A percentile compares a stretch with the other conserved stretches of the same genome.
These are phyloP conservation scores for Pyxicephalus adspersus DNA, from an alignment of 2,113 vertebrate genomes.

Conservation along the genomic window DNA sequence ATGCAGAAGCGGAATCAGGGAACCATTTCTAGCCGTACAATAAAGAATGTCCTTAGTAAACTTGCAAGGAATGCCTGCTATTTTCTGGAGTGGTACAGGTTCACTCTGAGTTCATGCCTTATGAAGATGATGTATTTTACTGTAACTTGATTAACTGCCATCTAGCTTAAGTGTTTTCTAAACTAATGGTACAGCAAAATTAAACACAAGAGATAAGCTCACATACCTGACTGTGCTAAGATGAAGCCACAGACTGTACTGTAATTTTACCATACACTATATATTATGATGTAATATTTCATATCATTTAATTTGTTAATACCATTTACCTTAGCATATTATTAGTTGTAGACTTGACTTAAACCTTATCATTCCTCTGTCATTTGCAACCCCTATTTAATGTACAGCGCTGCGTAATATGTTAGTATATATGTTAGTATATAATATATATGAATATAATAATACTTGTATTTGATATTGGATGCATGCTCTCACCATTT, in stretches of 20 bases:
- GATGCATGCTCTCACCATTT: too few relatives aligned
- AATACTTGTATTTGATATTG: too few relatives aligned
- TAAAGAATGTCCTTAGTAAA: slow-evolving; percentile 56
- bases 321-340: too few relatives aligned
- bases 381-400: too few relatives aligned
- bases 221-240: neutral
- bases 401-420: too few relatives aligned
- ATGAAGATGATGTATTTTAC: slow-evolving; percentile 50
- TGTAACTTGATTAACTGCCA: slow-evolving; percentile 59
- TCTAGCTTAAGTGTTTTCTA: slow-evolving; percentile 59
- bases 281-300: too few relatives aligned
- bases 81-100: slow-evolving; percentile 55
- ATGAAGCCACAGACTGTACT: neutral
- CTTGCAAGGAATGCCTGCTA: slow-evolving; percentile 62
- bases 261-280: too few relatives aligned
- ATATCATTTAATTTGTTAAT: too few relatives aligned
- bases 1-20: neutral
- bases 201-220: slow-evolving; percentile 46
- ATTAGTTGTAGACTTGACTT: too few relatives aligned
- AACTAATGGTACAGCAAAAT: slow-evolving; percentile 31
- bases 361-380: too few relatives aligned
- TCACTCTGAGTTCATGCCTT: slow-evolving; percentile 56
- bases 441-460: too few relatives aligned
- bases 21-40: slow-evolving; percentile 38
- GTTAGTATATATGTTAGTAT: too few relatives aligned